Evolutionary conservation across 2,797 vertebrate species (phyloP).

Genomic region (Notolepis coatsorum): DNA sequence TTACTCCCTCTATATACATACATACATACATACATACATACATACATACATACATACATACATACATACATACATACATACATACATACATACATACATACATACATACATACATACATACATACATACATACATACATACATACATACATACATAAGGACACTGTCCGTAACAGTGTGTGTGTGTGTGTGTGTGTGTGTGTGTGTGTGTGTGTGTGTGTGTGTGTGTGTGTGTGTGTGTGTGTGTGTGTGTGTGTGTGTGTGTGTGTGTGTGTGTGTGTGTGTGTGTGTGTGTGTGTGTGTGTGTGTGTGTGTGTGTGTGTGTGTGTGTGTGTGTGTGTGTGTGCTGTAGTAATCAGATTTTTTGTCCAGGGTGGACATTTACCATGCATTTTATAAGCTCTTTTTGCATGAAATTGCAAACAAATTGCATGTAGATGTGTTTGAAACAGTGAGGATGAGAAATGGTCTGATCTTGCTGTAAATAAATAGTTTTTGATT

Average conservation of each 20-base stretch:
- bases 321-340: background rate
- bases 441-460: background rate
- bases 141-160: too few relatives aligned
- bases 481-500: too few relatives aligned
- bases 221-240: background rate
- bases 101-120: too few relatives aligned
- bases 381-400: background rate
- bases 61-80: too few relatives aligned
- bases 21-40: too few relatives aligned
- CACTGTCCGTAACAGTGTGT: too few relatives aligned
- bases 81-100: too few relatives aligned
- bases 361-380: background rate
- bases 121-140: too few relatives aligned
- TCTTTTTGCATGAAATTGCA: background rate
- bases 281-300: conserved; percentile 9
- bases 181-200: conserved; percentile 11
- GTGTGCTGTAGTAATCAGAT: background rate
- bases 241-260: background rate
- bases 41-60: too few relatives aligned
- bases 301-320: conserved; percentile 3
- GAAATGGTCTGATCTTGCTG: too few relatives aligned
- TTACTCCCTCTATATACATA: too few relatives aligned
- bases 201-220: background rate
- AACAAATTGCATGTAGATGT: background rate
- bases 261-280: conserved; percentile 1